A percentile compares a stretch with the other conserved stretches of the same genome.
These are phyloP conservation scores for Augochlora pura DNA, from an alignment of 1,140 invertebrate genomes.

Conservation along the genomic window DNA sequence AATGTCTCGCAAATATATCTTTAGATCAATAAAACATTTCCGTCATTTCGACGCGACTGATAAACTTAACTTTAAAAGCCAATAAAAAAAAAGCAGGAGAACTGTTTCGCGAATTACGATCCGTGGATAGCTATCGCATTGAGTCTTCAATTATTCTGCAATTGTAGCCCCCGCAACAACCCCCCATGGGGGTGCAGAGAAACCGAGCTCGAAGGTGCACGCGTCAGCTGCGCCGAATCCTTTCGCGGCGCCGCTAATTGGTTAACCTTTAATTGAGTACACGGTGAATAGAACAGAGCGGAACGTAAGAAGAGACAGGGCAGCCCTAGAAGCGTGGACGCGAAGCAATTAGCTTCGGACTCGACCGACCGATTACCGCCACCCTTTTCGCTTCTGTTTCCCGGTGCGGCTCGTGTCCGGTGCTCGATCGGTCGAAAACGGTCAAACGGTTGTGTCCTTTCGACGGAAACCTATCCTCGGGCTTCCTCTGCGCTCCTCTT, in stretches of 20 bases:
- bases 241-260: conserved; percentile 35
- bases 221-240: conserved; percentile 13
- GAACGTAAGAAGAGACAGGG: conserved; percentile 68
- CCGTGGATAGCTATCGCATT: no score
- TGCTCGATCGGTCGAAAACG: not conserved
- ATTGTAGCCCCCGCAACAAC: no score
- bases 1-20: no score
- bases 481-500: not conserved
- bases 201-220: not conserved
- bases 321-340: conserved; percentile 69
- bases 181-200: not conserved
- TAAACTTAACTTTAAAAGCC: no score
- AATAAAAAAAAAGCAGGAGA: no score
- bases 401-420: not conserved
- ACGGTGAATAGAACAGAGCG: conserved; percentile 47
- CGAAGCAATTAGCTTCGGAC: conserved; percentile 66
- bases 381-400: conserved; percentile 3
- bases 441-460: not conserved
- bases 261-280: conserved; percentile 48
- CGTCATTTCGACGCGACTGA: no score
- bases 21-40: no score
- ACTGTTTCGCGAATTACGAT: no score
- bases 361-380: conserved; percentile 60
- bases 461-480: not conserved
- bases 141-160: no score